Base-by-base conservation (phyloP, 2,113 vertebrate genomes). In the Sphyrna mokarran region DNA sequence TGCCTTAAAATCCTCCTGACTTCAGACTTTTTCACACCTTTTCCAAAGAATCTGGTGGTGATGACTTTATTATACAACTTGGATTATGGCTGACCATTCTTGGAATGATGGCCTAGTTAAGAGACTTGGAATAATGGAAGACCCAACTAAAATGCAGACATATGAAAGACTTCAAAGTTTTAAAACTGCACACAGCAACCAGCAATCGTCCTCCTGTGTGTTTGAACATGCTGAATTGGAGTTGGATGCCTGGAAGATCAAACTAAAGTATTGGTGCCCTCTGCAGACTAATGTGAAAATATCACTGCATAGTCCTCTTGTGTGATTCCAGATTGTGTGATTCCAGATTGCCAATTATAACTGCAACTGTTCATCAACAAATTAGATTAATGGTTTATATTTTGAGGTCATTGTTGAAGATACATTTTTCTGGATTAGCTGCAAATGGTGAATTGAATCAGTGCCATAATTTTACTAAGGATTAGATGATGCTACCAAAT, bases 1-100 rank as follows among this genome's bases (percentile, higher is more conserved):
- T 95, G 94, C 94, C 94, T 95, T 95, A 95, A 95, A 95, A 95
- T 95, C 43, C 40, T 72, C 26, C 94, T 95, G 69, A 95, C 94
- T 95, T 72, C 68, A 72, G 54, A 95, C 26, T 33, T 95, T 54
- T 95, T 76, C 94, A 95, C 13, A 95, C 37, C 94, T 95, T 95
- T 72, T 72, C 70, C 40, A 72, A 95, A 95, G 69, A 76, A 54
- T 95, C 94, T 95, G 69, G 23, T 95, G 94, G 40, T 95, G 94
- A 20, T 72, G 23, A 61, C 68, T 72, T 95, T 76, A 72, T 95
- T 95, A 68, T 54, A 48, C 69, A 95, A 40, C 70, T 23, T 95
- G 40, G 94, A 95, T 3, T 69, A 72, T 76, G 72, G 72, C 94
- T 95, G 94, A 72, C 22, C 94, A 33, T 95, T 48, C 48, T 93